Base-by-base conservation (phyloP, 2,888 invertebrate species). In the Hartigia nigra region DNA sequence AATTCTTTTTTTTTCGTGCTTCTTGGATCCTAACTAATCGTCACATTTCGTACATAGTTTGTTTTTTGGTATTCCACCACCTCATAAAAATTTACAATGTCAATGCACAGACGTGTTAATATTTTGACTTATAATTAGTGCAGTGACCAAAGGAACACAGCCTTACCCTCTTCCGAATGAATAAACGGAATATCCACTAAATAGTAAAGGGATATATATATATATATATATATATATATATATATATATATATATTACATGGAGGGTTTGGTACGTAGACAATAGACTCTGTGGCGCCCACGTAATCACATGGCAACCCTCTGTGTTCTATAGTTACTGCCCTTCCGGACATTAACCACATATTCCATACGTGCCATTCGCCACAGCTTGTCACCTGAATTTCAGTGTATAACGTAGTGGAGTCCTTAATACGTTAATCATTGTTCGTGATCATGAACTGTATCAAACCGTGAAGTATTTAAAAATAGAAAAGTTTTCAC, bases 271-370 rank as follows among this genome's bases (percentile, higher is more conserved):
- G 14, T 55, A 55, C 55, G 23, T 2, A 55, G 55, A 23, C 55
- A 23, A 55, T 74, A 88, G 88, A 88, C 88, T 85, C 76, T 78
- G 81, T 79, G 88, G 87, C 88, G 87, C 87, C 88, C 88, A 88
- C 87, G 87, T 87, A 84, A 86, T 81, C 85, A 82, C 83, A 81
- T 77, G 75, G 80, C 80, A 76, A 85, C 80, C 84, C 83, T 81
- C 84, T 80, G 80, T 79, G 80, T 82, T 72, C 34, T 31, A 72
- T 72, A 72, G 72, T 72, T 31, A 72, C 72, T 9, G 9, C 31
- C 72, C 32, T 72, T 14, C 72, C 31, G 32, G 31, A 72, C 72
- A 72, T 31, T 77, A 77, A 72, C 69, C 74, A 37, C 37, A 35
- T 39, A 32, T 77, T 55, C 74, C 35, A 55, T 55, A 55, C 55